Conservation (phyloP, 2,888 invertebrate genomes). For the Anorthoa munda region DNA sequence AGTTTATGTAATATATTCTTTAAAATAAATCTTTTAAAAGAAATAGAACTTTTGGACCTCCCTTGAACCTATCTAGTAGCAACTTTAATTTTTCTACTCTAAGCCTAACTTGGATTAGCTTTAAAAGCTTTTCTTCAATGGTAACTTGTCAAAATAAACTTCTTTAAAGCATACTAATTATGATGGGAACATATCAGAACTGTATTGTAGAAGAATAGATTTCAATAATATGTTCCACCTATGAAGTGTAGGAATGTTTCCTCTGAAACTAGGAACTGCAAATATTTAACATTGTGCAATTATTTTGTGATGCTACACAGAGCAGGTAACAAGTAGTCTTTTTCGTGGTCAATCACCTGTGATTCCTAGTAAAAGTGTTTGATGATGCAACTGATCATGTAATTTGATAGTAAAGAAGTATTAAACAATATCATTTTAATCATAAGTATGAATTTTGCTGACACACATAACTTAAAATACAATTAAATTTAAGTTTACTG, state of each 20-base stretch:
- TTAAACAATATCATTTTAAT: background rate
- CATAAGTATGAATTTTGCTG: background rate
- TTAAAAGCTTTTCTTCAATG: background rate
- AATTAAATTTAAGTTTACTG: background rate
- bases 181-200: background rate
- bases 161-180: background rate
- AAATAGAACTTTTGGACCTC: too few relatives aligned
- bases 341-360: constrained; percentile 34
- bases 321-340: constrained; percentile 15
- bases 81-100: background rate
- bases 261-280: background rate
- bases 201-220: too few relatives aligned
- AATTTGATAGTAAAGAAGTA: constrained; percentile 27
- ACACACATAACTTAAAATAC: constrained; percentile 4
- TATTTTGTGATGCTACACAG: constrained; percentile 27
- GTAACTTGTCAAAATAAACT: background rate
- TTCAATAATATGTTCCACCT: background rate
- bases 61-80: background rate
- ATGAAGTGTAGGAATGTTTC: background rate
- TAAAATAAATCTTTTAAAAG: too few relatives aligned
- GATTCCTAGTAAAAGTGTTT: constrained; percentile 22
- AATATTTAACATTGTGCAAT: constrained; percentile 7
- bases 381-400: constrained; percentile 39
- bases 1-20: too few relatives aligned
- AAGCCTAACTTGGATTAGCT: background rate